These are phyloP conservation scores for Aurelia aurita complex sp. Pacific DNA, from an alignment of 30 jellyfish, hydroid and myxozoan genomes.

Conservation along the genomic window DNA sequence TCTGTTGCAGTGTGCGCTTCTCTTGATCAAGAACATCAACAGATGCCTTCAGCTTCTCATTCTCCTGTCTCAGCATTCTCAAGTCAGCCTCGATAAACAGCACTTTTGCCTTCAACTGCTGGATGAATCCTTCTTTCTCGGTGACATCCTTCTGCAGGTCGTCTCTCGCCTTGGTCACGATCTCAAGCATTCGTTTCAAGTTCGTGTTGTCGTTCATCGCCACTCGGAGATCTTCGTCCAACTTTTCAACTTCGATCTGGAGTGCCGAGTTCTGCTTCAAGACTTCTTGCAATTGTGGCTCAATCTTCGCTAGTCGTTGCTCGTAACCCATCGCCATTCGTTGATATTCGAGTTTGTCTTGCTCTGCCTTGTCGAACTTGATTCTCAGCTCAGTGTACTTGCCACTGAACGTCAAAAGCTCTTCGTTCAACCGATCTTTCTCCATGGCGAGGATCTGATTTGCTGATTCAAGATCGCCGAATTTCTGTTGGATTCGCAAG, in stretches of 20 bases:
- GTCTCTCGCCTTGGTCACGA: slow-evolving; percentile 63
- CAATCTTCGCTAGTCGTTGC: slow-evolving; percentile 92
- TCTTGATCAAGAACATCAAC: slow-evolving; percentile 92
- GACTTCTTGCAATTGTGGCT: slow-evolving; percentile 93
- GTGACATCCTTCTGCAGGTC: slow-evolving; percentile 72
- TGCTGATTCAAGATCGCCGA: slow-evolving; percentile 97
- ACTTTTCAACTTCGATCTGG: slow-evolving; percentile 76
- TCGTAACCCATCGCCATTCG: slow-evolving; percentile 97
- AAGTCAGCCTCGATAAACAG: slow-evolving; percentile 74
- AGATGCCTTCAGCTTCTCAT: slow-evolving; percentile 74
- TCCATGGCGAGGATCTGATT: slow-evolving; percentile 90
- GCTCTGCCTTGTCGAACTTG: slow-evolving; percentile 90
- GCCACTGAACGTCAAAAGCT: slow-evolving; percentile 89
- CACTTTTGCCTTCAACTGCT: slow-evolving; percentile 77
- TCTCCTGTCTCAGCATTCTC: slow-evolving; percentile 76
- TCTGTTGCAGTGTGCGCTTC: slow-evolving; percentile 75
- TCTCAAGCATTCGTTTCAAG: slow-evolving; percentile 59
- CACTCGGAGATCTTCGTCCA: slow-evolving; percentile 87
- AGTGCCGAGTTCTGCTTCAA: slow-evolving; percentile 88
- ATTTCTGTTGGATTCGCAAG: slow-evolving; percentile 85
- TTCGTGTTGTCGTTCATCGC: slow-evolving; percentile 80
- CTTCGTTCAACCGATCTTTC: slow-evolving; percentile 93
- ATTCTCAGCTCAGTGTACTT: slow-evolving; percentile 92
- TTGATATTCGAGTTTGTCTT: slow-evolving; percentile 90
- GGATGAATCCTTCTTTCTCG: slow-evolving; percentile 84